Evolutionary conservation across 2,888 invertebrate species (phyloP), one percentile per base, ranked within the genome.

Genomic region (Dolichopus griseipennis): DNA sequence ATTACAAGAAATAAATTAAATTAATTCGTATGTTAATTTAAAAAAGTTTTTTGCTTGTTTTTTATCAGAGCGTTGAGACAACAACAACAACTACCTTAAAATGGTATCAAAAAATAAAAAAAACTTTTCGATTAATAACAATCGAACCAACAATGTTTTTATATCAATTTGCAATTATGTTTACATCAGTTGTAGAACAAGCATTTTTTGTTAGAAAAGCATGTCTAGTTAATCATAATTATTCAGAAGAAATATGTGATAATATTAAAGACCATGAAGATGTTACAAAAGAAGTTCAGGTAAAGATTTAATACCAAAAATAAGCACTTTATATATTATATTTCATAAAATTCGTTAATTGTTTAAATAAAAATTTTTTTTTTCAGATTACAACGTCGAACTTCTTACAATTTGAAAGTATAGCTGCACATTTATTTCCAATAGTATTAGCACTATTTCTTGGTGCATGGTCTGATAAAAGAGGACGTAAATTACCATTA

Each of bases 111-210:
- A 69, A 73, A 64, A 84, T 91, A 67, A 12, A 12, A 64, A 41
- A 33, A 66, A 75, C 73, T 73, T 74, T 72, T 41, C 68, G 69
- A 34, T 68, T 73, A 63, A 84, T 91, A 67, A 89, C 93, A 0
- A 92, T 95, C 27, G 95, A 95, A 76, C 94, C 95, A 0, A 86
- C 91, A 0, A 88, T 95, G 87, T 90, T 93, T 77, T 82, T 94
- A 2, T 95, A 93, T 77, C 93, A 95, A 92, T 87, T 93, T 84
- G 91, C 93, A 1, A 91, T 87, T 75, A 91, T 92, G 90, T 84
- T 87, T 66, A 93, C 92, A 4, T 87, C 86, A 69, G 91, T 93
- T 0, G 85, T 90, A 43, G 92, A 93, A 75, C 91, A 92, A 77
- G 87, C 89, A 37, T 90, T 92, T 75, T 92, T 90, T 76, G 83